phyloP scores from a whole-genome alignment of 2,113 vertebrate species.

The Drymodes brunneopygia region DNA sequence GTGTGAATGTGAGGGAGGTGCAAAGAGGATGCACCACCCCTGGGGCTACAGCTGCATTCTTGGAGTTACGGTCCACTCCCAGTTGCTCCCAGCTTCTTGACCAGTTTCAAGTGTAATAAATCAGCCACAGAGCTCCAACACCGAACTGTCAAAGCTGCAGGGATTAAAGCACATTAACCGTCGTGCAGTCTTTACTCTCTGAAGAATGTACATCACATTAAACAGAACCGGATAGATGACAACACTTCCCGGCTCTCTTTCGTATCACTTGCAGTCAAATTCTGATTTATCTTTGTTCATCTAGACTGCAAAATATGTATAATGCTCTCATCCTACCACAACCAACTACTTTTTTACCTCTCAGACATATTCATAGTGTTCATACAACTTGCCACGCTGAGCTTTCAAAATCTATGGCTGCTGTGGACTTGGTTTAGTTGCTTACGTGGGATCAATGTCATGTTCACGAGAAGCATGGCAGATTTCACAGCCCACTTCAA shows the following conservation, averaged over 20 bases:
- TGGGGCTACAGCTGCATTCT: neutral
- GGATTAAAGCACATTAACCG: neutral
- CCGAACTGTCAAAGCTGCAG: neutral
- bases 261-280: neutral
- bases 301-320: neutral
- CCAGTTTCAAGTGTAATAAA: neutral
- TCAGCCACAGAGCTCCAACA: neutral
- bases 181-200: neutral
- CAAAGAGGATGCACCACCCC: neutral
- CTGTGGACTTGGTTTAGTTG: neutral
- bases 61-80: neutral
- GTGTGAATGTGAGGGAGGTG: neutral
- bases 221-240: fast-evolving
- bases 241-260: neutral
- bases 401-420: neutral
- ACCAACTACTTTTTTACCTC: neutral
- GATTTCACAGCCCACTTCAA: neutral
- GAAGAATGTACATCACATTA: neutral
- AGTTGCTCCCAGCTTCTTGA: neutral
- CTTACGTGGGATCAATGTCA: fast-evolving
- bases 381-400: neutral
- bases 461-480: fast-evolving
- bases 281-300: neutral
- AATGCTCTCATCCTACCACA: neutral
- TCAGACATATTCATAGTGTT: neutral